phyloP scores from a whole-genome alignment of 2,113 vertebrate species.

The Elaphurus davidianus region DNA sequence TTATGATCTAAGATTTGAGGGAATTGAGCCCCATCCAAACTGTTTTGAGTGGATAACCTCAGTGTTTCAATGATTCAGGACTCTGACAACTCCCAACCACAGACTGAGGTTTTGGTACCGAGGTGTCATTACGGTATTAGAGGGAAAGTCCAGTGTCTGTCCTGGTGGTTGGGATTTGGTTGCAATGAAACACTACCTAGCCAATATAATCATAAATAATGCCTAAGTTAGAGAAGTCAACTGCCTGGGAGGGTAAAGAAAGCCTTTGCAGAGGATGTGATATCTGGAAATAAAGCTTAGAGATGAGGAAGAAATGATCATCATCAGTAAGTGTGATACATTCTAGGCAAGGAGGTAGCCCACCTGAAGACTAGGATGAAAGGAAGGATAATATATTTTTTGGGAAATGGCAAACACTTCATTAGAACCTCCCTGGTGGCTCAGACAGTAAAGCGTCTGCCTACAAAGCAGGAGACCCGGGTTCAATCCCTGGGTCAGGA shows the following conservation, averaged over 20 bases:
- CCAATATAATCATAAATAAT: not conserved
- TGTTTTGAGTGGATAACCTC: not conserved
- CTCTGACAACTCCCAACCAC: not conserved
- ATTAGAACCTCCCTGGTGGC: not conserved
- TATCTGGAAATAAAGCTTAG: not conserved
- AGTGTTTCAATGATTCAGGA: not conserved
- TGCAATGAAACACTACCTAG: not conserved
- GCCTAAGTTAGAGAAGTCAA: not conserved
- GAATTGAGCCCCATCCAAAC: not conserved
- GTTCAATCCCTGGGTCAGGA: not conserved
- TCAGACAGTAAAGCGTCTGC: not conserved
- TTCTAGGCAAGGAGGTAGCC: not conserved
- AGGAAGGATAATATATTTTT: not conserved
- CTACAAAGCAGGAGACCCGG: accelerated
- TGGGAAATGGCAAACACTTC: not conserved
- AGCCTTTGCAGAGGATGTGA: not conserved
- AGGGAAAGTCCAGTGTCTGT: not conserved
- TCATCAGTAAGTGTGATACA: not conserved
- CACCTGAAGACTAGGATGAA: not conserved
- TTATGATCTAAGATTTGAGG: not conserved
- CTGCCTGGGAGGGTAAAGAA: not conserved
- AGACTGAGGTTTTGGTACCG: not conserved
- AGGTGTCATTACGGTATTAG: not conserved
- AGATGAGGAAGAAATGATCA: conserved; percentile 6
- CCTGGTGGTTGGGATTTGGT: not conserved